Conservation (phyloP, 2,113 vertebrate species). For the Myrmecobius fasciatus region DNA sequence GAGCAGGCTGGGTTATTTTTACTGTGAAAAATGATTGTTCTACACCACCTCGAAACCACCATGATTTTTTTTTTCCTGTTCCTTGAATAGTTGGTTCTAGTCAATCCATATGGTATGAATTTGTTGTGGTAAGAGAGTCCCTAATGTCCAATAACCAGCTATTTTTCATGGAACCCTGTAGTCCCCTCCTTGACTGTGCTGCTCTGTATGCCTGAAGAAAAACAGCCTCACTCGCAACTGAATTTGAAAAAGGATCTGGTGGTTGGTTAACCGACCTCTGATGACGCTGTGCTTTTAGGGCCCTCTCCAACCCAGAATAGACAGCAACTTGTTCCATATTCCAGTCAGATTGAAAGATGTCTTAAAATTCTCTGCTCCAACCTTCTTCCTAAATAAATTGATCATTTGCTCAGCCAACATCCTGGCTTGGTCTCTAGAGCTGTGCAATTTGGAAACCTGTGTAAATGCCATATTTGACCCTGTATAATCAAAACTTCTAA, state of each 20-base stretch:
- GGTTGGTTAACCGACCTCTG: conserved; percentile 61
- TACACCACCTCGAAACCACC: conserved; percentile 39
- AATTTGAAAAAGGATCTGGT: conserved; percentile 61
- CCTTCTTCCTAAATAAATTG: conserved; percentile 71
- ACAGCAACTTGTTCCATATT: conserved; percentile 73
- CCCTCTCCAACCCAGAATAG: conserved; percentile 43
- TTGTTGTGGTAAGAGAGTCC: conserved; percentile 62
- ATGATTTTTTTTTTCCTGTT: conserved; percentile 51
- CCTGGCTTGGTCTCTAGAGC: conserved; percentile 56
- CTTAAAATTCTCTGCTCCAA: conserved; percentile 64
- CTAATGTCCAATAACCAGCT: conserved; percentile 63
- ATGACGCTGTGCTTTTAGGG: conserved; percentile 50
- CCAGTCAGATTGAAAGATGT: conserved; percentile 71
- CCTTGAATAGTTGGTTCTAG: conserved; percentile 47
- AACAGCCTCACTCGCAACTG: conserved; percentile 37
- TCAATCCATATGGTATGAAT: conserved; percentile 59
- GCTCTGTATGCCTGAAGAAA: conserved; percentile 69
- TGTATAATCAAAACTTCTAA: conserved; percentile 74
- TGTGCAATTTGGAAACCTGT: conserved; percentile 51
- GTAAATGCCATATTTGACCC: conserved; percentile 68
- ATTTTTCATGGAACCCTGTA: conserved; percentile 67
- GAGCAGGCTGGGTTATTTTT: conserved; percentile 50
- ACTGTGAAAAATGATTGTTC: conserved; percentile 48
- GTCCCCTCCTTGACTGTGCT: conserved; percentile 56
- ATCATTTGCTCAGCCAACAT: conserved; percentile 71